Conservation (phyloP, 2,888 invertebrate species). For the Spilosoma lubricipeda region DNA sequence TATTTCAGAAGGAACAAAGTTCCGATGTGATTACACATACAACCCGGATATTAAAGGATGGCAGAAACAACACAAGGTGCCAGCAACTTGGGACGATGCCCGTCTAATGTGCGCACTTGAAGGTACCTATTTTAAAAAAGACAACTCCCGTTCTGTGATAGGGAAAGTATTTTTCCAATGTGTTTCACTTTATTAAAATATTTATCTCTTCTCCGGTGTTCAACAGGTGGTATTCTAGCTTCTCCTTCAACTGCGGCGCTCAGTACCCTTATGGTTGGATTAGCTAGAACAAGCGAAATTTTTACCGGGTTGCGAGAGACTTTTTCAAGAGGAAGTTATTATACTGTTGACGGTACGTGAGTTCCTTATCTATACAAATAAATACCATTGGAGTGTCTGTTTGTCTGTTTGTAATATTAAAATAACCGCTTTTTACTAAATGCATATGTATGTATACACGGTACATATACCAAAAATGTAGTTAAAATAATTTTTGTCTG, state of each 20-base stretch:
- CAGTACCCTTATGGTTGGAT: background rate
- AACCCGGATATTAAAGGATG: slow-evolving; percentile 37
- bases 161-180: too few relatives aligned
- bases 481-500: too few relatives aligned
- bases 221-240: slow-evolving; percentile 33
- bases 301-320: slow-evolving; percentile 42
- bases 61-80: slow-evolving; percentile 51
- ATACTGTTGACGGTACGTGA: slow-evolving; percentile 23
- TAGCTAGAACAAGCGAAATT: background rate
- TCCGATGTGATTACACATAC: slow-evolving; percentile 53
- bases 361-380: too few relatives aligned
- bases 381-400: too few relatives aligned
- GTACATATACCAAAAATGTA: too few relatives aligned
- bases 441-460: too few relatives aligned
- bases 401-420: too few relatives aligned
- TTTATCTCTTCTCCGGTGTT: background rate
- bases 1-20: slow-evolving; percentile 22
- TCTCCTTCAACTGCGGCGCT: slow-evolving; percentile 35
- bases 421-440: too few relatives aligned
- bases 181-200: background rate
- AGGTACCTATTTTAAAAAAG: slow-evolving; percentile 37
- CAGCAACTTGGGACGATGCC: slow-evolving; percentile 55
- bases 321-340: slow-evolving; percentile 28
- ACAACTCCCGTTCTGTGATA: too few relatives aligned
- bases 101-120: slow-evolving; percentile 54